Evolutionary conservation across 2,797 vertebrate genomes (phyloP), one percentile per base, ranked within the genome.

Genomic region (Anisognathus igniventris): DNA sequence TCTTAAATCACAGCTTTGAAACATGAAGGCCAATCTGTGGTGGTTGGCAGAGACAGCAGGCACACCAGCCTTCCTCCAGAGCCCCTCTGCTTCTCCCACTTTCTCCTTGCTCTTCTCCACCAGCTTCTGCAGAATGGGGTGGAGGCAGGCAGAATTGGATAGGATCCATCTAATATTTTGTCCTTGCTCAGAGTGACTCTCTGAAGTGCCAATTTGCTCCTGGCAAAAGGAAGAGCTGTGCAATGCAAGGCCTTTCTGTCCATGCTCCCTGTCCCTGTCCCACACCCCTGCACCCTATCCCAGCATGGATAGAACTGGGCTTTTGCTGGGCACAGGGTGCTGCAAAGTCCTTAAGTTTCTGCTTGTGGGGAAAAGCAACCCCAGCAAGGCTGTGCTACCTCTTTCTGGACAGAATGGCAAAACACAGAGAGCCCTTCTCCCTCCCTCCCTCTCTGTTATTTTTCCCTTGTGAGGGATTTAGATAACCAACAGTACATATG

Each of bases 231-330:
- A 76, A 67, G 28, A 65, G 20, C 22, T 39, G 23, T 33, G 54
- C 6, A 6, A 4, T 6, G 20, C 54, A 68, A 27, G 45, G 23
- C 12, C 5, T 47, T 50, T 11, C 57, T 14, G 6, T 19, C 58
- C 21, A 4, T 9, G 8, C 0, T 2, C 9, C 1, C 8, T 4
- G 28, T 44, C 23, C 54, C 19, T 44, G n/a, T 60, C 37, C 37
- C 62, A 28, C n/a, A 45, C 2, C 33, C 30, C 13, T 14, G 7
- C 1, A 3, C 14, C 1, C 0, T 25, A 25, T 66, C 39, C 39
- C n/a, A 48, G 51, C 12, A 6, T 20, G 75, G 44, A 3, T 60
- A 72, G 70, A 86, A 42, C 15, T 1, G 1, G 53, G 56, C n/a
- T 71, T 58, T 44, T 50, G n/a, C 14, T 0, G 1, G 47, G 71